These are phyloP conservation scores for Balaenoptera acutorostrata DNA, from an alignment of 2,113 vertebrate species.

Conservation along the genomic window DNA sequence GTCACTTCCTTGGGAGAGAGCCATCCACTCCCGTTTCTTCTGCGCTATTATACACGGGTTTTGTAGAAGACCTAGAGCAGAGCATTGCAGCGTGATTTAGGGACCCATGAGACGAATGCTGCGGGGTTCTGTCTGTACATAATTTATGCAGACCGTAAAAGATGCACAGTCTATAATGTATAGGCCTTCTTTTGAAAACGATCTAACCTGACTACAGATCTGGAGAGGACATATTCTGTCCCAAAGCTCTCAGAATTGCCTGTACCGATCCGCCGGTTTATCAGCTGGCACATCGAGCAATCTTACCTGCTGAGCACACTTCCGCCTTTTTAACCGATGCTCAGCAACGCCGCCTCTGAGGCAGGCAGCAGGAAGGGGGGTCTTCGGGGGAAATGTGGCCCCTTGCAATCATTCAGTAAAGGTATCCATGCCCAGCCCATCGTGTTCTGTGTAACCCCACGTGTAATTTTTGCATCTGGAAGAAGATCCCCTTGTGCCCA, in stretches of 20 bases:
- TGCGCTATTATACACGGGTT: accelerated
- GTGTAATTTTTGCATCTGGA: background rate
- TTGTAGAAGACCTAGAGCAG: background rate
- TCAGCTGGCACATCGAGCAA: background rate
- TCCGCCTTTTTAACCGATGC: background rate
- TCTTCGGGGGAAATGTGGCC: background rate
- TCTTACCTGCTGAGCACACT: background rate
- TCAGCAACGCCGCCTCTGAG: background rate
- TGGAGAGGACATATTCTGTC: background rate
- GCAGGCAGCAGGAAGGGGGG: background rate
- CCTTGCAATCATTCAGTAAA: background rate
- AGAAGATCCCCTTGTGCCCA: background rate
- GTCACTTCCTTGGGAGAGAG: background rate
- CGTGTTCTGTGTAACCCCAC: background rate
- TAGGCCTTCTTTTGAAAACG: background rate
- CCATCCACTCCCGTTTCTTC: background rate
- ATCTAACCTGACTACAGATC: background rate
- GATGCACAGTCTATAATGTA: background rate
- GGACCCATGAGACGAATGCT: background rate
- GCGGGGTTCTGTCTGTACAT: background rate
- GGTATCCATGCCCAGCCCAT: accelerated
- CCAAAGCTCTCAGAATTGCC: background rate
- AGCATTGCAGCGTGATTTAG: background rate
- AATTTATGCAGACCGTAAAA: background rate
- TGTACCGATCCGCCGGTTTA: background rate